Evolutionary conservation across 2,797 vertebrate species (phyloP), one percentile per base, ranked within the genome.

Genomic region (Labroides dimidiatus): DNA sequence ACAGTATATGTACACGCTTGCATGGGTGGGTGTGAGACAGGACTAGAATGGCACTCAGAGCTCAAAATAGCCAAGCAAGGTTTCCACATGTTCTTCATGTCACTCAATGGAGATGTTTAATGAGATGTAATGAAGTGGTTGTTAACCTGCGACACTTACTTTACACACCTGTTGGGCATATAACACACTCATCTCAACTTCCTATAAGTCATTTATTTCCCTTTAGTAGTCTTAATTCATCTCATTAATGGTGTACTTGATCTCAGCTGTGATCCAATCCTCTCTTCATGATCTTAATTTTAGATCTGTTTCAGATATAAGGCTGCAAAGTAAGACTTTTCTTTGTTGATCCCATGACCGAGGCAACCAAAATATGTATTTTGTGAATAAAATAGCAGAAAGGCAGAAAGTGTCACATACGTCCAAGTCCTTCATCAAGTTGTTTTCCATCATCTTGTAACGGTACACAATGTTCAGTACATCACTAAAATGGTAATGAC

Each of bases 101-200:
- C 44, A 64, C 71, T 78, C 48, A 15, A 9, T 51, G 44, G 68
- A 60, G 54, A 69, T 58, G 41, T 69, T 83, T 78, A 77, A 85
- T 82, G 45, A 71, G 62, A 44, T 49, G 36, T 63, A 64, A 64
- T 64, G 71, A 27, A 59, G 59, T 78, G 44, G 36, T 41, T 43
- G 53, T 24, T 27, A 72, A 86, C 77, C 72, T 78, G 83, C 64
- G 56, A 66, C 53, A 59, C 27, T 43, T 21, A 49, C 64, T 61
- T 62, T 33, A 48, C 69, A 13, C 49, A 47, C 30, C 39, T 1
- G 44, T 15, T 15, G 37, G 48, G n/a, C 30, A 20, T 9, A 71
- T 20, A 36, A 20, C 21, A 43, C 20, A 52, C 16, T 37, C 41
- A 30, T 49, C 56, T n/a, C 8, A 49, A 44, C 21, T 33, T 54